phyloP scores from a whole-genome alignment of 2,888 invertebrate genomes.

The Melinaea menophilus region DNA sequence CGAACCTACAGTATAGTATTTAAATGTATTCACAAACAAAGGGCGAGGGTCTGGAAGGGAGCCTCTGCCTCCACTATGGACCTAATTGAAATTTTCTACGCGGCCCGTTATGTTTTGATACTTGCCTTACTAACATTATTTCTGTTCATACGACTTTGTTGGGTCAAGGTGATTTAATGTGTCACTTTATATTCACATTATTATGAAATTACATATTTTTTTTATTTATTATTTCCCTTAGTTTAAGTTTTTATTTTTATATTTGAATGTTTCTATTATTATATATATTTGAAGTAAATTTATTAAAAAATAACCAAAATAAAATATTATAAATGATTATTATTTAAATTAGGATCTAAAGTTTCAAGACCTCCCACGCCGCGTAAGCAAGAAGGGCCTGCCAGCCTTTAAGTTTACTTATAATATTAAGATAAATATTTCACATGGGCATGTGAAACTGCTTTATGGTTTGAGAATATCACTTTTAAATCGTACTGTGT shows the following conservation, averaged over 20 bases:
- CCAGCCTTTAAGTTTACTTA: slow-evolving; percentile 72
- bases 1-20: slow-evolving; percentile 58
- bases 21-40: slow-evolving; percentile 75
- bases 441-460: slow-evolving; percentile 74
- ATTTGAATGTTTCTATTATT: too few relatives aligned
- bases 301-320: too few relatives aligned
- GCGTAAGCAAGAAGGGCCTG: slow-evolving; percentile 39
- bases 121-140: slow-evolving; percentile 34
- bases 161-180: background rate
- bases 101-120: slow-evolving; percentile 45
- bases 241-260: too few relatives aligned
- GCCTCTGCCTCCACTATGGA: slow-evolving; percentile 56
- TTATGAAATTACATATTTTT: background rate
- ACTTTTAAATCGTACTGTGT: slow-evolving; percentile 73
- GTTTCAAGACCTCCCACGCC: slow-evolving; percentile 46
- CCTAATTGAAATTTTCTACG: slow-evolving; percentile 66
- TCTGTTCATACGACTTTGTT: background rate
- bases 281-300: too few relatives aligned
- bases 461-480: slow-evolving; percentile 76
- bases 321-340: too few relatives aligned
- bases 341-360: slow-evolving; percentile 25
- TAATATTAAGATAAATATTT: slow-evolving; percentile 78
- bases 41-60: slow-evolving; percentile 60
- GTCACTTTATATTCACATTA: background rate
- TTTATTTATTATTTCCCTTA: too few relatives aligned